phyloP scores from a whole-genome alignment of 2,113 vertebrate species.

The Addax nasomaculatus region DNA sequence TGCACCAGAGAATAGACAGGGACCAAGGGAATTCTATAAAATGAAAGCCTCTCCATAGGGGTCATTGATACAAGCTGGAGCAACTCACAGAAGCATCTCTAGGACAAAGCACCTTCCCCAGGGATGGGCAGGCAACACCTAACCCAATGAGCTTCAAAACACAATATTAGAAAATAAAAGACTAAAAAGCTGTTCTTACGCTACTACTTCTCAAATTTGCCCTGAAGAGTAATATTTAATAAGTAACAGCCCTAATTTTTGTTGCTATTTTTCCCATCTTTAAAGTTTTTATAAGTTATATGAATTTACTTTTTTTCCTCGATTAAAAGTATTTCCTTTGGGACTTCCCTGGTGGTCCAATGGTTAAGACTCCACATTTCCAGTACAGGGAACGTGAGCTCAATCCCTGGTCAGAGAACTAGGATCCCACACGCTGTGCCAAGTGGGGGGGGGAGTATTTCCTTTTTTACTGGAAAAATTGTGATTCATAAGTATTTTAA shows the following conservation, averaged over 20 bases:
- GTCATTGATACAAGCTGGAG: background rate
- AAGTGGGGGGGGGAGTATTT: background rate
- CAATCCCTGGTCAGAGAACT: background rate
- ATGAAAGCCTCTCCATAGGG: rapidly evolving
- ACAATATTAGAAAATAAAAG: background rate
- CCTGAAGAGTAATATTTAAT: background rate
- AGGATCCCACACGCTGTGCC: background rate
- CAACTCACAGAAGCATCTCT: background rate
- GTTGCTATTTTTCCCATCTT: background rate
- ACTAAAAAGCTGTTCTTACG: background rate
- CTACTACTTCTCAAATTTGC: background rate
- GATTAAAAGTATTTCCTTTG: background rate
- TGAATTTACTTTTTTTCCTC: background rate
- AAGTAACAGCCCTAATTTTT: background rate
- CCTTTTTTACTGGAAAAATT: background rate
- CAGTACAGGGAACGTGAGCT: background rate
- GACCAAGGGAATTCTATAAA: background rate
- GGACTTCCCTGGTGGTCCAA: background rate
- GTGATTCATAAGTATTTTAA: background rate
- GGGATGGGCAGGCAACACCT: background rate
- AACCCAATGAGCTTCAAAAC: background rate
- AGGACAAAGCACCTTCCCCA: background rate
- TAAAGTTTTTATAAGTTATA: background rate
- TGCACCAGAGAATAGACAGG: background rate
- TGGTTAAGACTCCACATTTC: background rate